phyloP scores from a whole-genome alignment of 2,888 invertebrate genomes.

The Drosophila emarginata region DNA sequence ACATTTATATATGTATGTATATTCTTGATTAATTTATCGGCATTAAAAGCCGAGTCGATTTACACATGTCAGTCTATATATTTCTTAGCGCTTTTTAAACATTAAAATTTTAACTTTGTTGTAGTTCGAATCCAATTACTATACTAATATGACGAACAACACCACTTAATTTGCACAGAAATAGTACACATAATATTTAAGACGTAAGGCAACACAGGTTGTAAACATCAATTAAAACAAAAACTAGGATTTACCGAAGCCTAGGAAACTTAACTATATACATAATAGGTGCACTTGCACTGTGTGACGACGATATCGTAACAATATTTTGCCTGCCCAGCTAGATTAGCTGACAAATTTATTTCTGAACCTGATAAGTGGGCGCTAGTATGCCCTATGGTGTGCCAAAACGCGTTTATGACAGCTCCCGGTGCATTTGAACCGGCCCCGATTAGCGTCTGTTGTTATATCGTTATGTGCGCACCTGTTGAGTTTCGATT shows the following conservation, averaged over 20 bases:
- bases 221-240: too few relatives aligned
- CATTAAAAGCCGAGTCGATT: too few relatives aligned
- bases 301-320: slow-evolving; percentile 36
- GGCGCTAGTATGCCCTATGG: slow-evolving; percentile 12
- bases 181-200: too few relatives aligned
- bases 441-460: slow-evolving; percentile 36
- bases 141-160: too few relatives aligned
- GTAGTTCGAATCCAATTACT: too few relatives aligned
- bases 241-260: slow-evolving; percentile 21
- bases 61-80: too few relatives aligned
- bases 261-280: slow-evolving; percentile 13
- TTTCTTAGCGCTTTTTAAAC: too few relatives aligned
- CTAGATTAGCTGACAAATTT: slow-evolving; percentile 61
- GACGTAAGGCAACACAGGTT: too few relatives aligned
- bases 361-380: slow-evolving; percentile 56
- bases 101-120: too few relatives aligned
- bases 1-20: too few relatives aligned
- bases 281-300: slow-evolving; percentile 57
- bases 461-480: slow-evolving; percentile 35
- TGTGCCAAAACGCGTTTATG: slow-evolving; percentile 36
- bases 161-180: too few relatives aligned
- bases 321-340: slow-evolving; percentile 29
- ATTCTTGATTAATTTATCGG: too few relatives aligned
- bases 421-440: slow-evolving; percentile 43
- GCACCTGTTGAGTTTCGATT: slow-evolving; percentile 59